Base-by-base conservation (phyloP, 2,888 invertebrate genomes). In the Epinotia nisella region DNA sequence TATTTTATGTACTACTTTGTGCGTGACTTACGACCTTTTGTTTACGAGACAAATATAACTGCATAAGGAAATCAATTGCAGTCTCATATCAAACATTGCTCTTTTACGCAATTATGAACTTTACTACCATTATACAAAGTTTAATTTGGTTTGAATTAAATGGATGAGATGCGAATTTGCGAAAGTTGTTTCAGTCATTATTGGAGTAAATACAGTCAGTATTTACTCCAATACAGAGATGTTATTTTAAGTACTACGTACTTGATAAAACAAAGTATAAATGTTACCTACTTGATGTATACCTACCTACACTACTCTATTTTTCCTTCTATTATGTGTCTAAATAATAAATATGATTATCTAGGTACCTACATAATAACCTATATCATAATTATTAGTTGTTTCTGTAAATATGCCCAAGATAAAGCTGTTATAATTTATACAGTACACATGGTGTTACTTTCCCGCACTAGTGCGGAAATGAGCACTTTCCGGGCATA, bases 121-220 rank as follows among this genome's bases (percentile, higher is more conserved):
- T 45, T 61, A 45, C 1, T 15, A 41, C 35, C 3, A 35, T 17
- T 17, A 0, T 0, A 10, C 10, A n/a, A 4, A 19, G 21, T 61
- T 24, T 3, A 61, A 41, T 45, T 60, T 45, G 15, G 10, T 3
- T 45, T 24, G n/a, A 24, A 3, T n/a, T n/a, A 1, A 45, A 45
- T 24, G 15, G 11, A 24, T 24, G n/a, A 61, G 61, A 41, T 61
- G 45, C n/a, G 21, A 45, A 9, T 7, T 61, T 61, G 61, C n/a
- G 41, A 61, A n/a, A 61, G 21, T 41, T 15, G n/a, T n/a, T 24
- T n/a, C 49, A 49, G n/a, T 49, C 49, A 49, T 49, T 49, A n/a
- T n/a, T 49, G 1, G 49, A 49, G 49, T 7, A 49, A 3, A n/a
- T 49, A 49, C 7, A n/a, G n/a, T 49, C 49, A 49, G 49, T n/a